Evolutionary conservation across 2,888 invertebrate genomes (phyloP).

Genomic region (Sussaba pulchella): DNA sequence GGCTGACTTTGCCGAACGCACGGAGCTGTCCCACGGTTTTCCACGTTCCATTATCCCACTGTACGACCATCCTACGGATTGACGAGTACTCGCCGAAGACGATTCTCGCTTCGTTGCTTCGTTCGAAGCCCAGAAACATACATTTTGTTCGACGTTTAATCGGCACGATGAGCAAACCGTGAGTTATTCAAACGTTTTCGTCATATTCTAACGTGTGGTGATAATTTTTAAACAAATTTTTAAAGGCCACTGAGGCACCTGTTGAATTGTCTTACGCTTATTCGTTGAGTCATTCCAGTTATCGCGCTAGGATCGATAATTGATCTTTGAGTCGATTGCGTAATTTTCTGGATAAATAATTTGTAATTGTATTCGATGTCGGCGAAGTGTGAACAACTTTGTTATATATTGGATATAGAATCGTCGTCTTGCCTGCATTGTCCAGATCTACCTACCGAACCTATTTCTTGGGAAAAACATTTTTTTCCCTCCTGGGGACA

Average conservation of each 20-base stretch:
- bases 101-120: constrained; percentile 66
- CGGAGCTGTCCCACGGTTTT: constrained; percentile 42
- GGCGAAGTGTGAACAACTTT: no score
- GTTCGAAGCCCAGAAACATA: constrained; percentile 22
- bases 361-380: no score
- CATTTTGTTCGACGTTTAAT: constrained; percentile 1
- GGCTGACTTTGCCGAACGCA: constrained; percentile 72
- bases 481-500: no score
- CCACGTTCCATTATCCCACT: constrained; percentile 60
- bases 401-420: no score
- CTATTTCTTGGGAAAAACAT: no score
- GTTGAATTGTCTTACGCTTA: constrained; percentile 1
- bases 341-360: background rate
- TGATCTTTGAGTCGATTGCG: background rate
- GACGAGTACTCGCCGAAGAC: constrained; percentile 60
- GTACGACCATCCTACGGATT: constrained; percentile 29
- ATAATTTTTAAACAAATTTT: no score
- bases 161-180: constrained; percentile 67
- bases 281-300: constrained; percentile 58
- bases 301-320: background rate
- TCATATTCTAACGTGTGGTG: background rate
- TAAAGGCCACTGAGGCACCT: no score
- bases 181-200: constrained; percentile 43
- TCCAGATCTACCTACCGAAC: no score
- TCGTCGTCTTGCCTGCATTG: no score